These are phyloP conservation scores for Notarius quadriscutis DNA, from an alignment of 2,113 vertebrate species.

Conservation along the genomic window DNA sequence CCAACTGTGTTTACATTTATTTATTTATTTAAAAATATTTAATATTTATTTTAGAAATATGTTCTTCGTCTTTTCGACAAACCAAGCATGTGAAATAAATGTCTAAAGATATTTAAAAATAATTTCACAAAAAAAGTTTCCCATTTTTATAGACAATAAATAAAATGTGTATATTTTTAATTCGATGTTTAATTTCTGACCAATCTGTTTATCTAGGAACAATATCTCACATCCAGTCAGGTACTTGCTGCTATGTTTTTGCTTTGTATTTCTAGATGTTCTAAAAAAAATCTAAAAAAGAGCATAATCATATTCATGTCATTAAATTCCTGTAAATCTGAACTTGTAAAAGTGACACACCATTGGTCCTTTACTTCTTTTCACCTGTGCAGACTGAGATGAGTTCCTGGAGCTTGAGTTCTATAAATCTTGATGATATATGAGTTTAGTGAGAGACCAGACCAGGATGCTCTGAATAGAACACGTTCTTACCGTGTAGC, in stretches of 20 bases:
- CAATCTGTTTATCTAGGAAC: background rate
- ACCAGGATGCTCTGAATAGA: background rate
- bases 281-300: background rate
- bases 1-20: no score
- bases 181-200: background rate
- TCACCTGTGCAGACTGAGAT: background rate
- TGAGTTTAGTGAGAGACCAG: no score
- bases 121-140: background rate
- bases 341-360: background rate
- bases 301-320: no score
- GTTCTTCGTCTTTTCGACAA: background rate
- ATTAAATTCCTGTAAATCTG: background rate
- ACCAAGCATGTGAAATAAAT: background rate
- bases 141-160: background rate
- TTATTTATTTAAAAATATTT: background rate
- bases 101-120: background rate
- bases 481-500: constrained; percentile 16
- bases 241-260: background rate
- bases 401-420: background rate
- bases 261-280: background rate
- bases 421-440: background rate
- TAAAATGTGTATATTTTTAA: background rate
- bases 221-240: background rate
- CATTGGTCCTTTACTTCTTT: background rate
- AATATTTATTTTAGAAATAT: background rate